A percentile compares a stretch with the other conserved stretches of the same genome.
Evolutionary conservation across 2,113 vertebrate species (phyloP).

Genomic region (Turdus rufiventris): DNA sequence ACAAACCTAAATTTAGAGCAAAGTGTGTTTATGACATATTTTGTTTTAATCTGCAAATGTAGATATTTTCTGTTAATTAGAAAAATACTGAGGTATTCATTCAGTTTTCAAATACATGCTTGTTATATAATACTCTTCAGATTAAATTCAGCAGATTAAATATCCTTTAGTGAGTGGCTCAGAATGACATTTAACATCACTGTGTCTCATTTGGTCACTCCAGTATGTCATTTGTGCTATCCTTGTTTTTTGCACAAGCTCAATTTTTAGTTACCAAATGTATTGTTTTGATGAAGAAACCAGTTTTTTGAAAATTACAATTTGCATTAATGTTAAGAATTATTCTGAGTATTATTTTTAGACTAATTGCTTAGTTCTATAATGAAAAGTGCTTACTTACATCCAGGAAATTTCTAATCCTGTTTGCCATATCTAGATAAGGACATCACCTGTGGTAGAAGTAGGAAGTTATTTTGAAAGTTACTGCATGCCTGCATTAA

Average conservation of each 20-base stretch:
- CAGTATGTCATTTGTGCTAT: background rate
- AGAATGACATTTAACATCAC: background rate
- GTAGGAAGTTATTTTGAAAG: background rate
- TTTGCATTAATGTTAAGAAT: background rate
- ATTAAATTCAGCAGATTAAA: background rate
- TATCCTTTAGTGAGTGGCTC: background rate
- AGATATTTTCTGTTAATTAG: background rate
- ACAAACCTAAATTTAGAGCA: background rate
- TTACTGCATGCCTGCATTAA: background rate
- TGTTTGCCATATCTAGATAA: background rate
- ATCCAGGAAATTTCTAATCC: background rate
- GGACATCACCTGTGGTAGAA: background rate
- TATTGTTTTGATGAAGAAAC: background rate
- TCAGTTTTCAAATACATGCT: background rate
- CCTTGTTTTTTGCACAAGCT: background rate
- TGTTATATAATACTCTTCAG: background rate
- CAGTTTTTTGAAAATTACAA: fast-evolving
- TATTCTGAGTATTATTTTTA: background rate
- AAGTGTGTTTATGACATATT: background rate
- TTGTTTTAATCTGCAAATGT: background rate
- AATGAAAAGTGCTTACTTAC: background rate
- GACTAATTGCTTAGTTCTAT: background rate
- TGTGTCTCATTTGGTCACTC: background rate
- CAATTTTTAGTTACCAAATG: background rate
- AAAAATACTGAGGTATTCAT: background rate